A percentile compares a stretch with the other conserved stretches of the same genome.
These are phyloP conservation scores for Lingula anatina DNA, from an alignment of 2,888 invertebrate genomes.

Conservation along the genomic window DNA sequence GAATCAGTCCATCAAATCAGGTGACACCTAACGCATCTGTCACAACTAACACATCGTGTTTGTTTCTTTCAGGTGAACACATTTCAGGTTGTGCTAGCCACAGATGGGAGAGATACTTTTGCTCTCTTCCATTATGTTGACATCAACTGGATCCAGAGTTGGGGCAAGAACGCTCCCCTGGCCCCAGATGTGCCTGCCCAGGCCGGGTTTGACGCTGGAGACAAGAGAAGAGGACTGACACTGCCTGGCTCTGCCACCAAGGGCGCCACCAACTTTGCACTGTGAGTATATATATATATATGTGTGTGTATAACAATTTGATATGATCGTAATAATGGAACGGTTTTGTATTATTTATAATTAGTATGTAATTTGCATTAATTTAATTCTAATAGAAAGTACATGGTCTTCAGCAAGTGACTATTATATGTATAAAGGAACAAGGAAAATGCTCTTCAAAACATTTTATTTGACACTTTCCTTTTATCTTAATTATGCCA, in stretches of 20 bases:
- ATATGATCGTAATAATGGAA: too few species aligned
- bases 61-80: conserved; percentile 64
- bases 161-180: conserved; percentile 64
- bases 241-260: conserved; percentile 89
- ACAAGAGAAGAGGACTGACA: conserved; percentile 65
- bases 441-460: too few species aligned
- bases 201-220: conserved; percentile 82
- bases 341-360: too few species aligned
- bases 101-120: conserved; percentile 70
- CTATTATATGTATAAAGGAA: too few species aligned
- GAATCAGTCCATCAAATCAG: too few species aligned
- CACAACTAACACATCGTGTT: too few species aligned
- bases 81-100: conserved; percentile 74
- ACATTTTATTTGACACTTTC: too few species aligned
- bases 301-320: too few species aligned
- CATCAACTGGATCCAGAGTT: conserved; percentile 85
- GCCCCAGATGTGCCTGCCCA: conserved; percentile 87
- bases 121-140: conserved; percentile 83
- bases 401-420: too few species aligned
- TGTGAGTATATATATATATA: conserved; percentile 57
- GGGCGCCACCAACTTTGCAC: conserved; percentile 72
- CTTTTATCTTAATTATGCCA: too few species aligned
- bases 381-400: too few species aligned
- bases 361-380: too few species aligned
- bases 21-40: not conserved